Base-by-base conservation (phyloP, 2,888 invertebrate genomes). In the Phyto melanocephala region DNA sequence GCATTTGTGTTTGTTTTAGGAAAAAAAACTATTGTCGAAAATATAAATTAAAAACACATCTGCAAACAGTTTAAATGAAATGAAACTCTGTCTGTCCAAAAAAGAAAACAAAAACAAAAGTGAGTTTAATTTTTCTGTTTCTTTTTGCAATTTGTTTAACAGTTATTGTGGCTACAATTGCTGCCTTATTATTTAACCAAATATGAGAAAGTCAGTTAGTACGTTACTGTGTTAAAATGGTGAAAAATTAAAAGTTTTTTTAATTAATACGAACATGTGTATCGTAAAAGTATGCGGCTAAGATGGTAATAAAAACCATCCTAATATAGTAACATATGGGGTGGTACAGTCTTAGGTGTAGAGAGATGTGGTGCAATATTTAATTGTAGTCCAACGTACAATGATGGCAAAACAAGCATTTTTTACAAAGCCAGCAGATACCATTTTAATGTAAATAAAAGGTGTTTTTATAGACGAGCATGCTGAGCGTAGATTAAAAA, bases 221-320 rank as follows among this genome's bases (percentile, higher is more conserved):
- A 78, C 81, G 81, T 71, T 82, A 82, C 81, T 79, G 79, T 82
- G 81, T 79, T 75, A 75, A 75, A 79, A 60, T 65, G 74, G 37
- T 50, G 42, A 67, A 68, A 80, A 68, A 62, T 58, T 33, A 76
- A 78, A 65, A 56, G 65, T 50, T 71, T 63, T 78, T 78, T 71
- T 22, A 70, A 63, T 54, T 65, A 20, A 63, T 52, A 63, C 63
- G 47, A 70, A 6, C n/a, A n/a, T 28, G 28, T 28, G 28, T 28
- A 28, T 5, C 6, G 28, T 28, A 28, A 28, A 28, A 5, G 6
- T 6, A 28, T 28, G 8, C 13, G 47, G 37, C 60, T 60, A 52
- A 68, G 22, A 67, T 60, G 76, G 40, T 50, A 15, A 35, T 65
- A 65, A 33, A 28, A 28, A 28, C 6, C 33, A 33, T 28, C 42